A percentile compares a stretch with the other conserved stretches of the same genome.
These are phyloP conservation scores for Plotosus lineatus DNA, from an alignment of 2,113 vertebrate species.

Conservation along the genomic window DNA sequence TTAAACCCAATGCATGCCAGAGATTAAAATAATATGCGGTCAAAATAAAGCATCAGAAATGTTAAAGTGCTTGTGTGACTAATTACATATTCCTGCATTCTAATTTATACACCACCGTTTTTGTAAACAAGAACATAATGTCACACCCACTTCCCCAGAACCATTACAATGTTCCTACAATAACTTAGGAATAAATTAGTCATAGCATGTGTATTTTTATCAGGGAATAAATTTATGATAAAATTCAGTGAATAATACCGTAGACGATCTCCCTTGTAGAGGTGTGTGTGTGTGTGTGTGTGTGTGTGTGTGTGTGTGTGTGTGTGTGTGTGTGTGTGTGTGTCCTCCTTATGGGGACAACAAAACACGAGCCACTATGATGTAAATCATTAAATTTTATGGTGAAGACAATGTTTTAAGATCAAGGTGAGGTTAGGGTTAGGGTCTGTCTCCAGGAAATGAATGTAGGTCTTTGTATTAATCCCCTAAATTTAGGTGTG, in stretches of 20 bases:
- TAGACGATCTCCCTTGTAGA: neutral
- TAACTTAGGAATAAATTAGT: neutral
- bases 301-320: slow-evolving; percentile 5
- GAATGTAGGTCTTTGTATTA: too few relatives aligned
- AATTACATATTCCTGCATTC: neutral
- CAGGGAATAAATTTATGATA: neutral
- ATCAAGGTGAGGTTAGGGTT: too few relatives aligned
- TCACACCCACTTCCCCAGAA: neutral
- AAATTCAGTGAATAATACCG: neutral
- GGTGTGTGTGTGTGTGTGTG: neutral
- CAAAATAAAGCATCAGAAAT: neutral
- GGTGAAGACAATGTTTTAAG: too few relatives aligned
- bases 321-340: neutral
- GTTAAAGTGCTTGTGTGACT: neutral
- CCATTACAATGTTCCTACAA: neutral
- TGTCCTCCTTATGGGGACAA: too few relatives aligned
- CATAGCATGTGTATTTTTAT: neutral
- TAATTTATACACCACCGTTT: neutral
- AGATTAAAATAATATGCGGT: neutral
- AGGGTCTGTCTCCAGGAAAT: too few relatives aligned
- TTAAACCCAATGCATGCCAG: neutral
- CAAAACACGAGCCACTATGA: too few relatives aligned
- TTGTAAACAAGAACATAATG: neutral
- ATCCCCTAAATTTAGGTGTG: too few relatives aligned
- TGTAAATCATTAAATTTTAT: too few relatives aligned